A percentile compares a stretch with the other conserved stretches of the same genome.
phyloP scores from a whole-genome alignment of 2,797 vertebrate species.

The Pangasius djambal region DNA sequence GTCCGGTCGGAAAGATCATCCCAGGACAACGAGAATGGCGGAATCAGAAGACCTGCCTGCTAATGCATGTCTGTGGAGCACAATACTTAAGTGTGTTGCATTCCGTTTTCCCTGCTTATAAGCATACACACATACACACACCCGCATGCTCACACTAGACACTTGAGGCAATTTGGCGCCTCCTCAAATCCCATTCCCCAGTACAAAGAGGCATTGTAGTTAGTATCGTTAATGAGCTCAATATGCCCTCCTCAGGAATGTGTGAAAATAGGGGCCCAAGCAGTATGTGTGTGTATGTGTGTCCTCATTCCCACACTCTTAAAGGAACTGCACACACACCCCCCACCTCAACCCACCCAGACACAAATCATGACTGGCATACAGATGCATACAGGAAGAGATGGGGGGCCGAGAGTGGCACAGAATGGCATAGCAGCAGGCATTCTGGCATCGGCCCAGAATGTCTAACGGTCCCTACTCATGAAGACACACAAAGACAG shows the following conservation, averaged over 20 bases:
- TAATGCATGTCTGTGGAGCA: constrained; percentile 69
- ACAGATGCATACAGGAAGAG: constrained; percentile 63
- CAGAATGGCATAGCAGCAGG: constrained; percentile 52
- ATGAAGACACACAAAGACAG: constrained; percentile 40
- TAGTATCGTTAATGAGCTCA: constrained; percentile 80
- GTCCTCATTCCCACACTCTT: constrained; percentile 78
- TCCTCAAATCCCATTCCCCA: constrained; percentile 67
- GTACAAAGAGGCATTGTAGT: constrained; percentile 79
- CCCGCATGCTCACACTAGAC: constrained; percentile 44
- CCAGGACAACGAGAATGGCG: constrained; percentile 48
- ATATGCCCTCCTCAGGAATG: constrained; percentile 79
- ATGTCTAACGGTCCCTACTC: constrained; percentile 59
- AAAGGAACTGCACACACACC: constrained; percentile 63
- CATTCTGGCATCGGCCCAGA: constrained; percentile 68
- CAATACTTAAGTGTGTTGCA: constrained; percentile 59
- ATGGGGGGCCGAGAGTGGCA: constrained; percentile 49
- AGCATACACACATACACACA: constrained; percentile 44
- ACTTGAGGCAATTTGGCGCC: constrained; percentile 71
- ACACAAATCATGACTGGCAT: constrained; percentile 70
- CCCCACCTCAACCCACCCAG: constrained; percentile 34
- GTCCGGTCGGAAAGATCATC: constrained; percentile 52
- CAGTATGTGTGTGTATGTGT: constrained; percentile 49
- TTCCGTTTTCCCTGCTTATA: constrained; percentile 43
- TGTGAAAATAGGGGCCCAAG: constrained; percentile 73
- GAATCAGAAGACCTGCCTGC: constrained; percentile 60